Conservation (phyloP, 2,113 vertebrate genomes). For the Microcebus murinus region DNA sequence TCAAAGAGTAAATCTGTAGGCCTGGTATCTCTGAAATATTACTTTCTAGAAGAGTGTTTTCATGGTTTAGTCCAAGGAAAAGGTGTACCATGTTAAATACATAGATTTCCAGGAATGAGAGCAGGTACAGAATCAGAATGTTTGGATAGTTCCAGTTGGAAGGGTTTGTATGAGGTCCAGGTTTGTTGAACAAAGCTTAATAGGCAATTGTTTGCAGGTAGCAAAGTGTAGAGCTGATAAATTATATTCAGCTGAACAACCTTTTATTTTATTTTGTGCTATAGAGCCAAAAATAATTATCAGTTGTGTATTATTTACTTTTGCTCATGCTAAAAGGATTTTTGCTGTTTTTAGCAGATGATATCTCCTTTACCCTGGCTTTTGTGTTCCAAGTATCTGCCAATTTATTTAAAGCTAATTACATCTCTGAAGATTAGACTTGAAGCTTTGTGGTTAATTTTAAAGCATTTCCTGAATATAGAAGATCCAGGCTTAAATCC, state of each 20-base stretch:
- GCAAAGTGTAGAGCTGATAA: background rate
- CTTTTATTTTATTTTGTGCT: background rate
- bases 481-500: conserved; percentile 24
- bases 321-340: background rate
- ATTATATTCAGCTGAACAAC: background rate
- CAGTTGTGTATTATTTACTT: background rate
- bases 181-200: background rate
- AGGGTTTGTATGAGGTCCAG: background rate
- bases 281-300: background rate
- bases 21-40: background rate
- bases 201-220: background rate
- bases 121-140: background rate
- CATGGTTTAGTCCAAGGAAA: background rate
- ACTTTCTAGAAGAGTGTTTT: background rate
- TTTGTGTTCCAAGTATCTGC: conserved; percentile 32
- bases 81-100: background rate
- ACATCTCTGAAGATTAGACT: conserved; percentile 49
- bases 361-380: conserved; percentile 35
- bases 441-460: conserved; percentile 64
- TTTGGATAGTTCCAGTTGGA: background rate
- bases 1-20: background rate
- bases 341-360: conserved; percentile 42
- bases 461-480: conserved; percentile 40
- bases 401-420: conserved; percentile 63
- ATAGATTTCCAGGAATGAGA: background rate